Percentiles rank a stretch among this genome's conserved stretches.
phyloP scores from a whole-genome alignment of 2,888 invertebrate species.

The Macrophya annulata region DNA sequence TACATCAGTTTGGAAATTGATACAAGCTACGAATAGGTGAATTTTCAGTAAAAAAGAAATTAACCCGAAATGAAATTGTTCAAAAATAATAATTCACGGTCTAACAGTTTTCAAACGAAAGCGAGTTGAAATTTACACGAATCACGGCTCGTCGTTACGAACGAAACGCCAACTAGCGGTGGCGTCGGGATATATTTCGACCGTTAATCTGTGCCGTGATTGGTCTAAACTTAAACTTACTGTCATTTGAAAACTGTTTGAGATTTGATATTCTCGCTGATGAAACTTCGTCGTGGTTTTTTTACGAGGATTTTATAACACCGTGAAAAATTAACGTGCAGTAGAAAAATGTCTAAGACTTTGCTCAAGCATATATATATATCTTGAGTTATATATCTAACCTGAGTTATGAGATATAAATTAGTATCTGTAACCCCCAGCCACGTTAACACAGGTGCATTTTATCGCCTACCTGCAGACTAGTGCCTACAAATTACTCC shows the following conservation, averaged over 20 bases:
- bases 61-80: not conserved
- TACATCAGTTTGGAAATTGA: not conserved
- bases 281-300: not conserved
- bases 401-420: constrained; percentile 36
- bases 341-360: not conserved
- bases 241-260: not conserved
- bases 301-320: not conserved
- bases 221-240: not conserved
- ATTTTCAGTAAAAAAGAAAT: not conserved
- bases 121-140: not conserved
- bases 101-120: not conserved
- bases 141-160: not conserved
- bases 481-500: constrained; percentile 38
- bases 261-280: not conserved
- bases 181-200: not conserved
- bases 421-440: constrained; percentile 19
- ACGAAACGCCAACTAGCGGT: constrained; percentile 15
- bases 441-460: constrained; percentile 42
- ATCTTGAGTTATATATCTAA: not conserved
- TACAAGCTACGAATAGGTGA: not conserved
- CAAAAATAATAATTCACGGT: not conserved
- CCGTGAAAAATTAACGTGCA: not conserved
- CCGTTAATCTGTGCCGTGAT: constrained; percentile 1
- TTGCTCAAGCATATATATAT: not conserved
- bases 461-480: constrained; percentile 33